phyloP scores from a whole-genome alignment of 2,888 invertebrate species.

The Globia sparganii region DNA sequence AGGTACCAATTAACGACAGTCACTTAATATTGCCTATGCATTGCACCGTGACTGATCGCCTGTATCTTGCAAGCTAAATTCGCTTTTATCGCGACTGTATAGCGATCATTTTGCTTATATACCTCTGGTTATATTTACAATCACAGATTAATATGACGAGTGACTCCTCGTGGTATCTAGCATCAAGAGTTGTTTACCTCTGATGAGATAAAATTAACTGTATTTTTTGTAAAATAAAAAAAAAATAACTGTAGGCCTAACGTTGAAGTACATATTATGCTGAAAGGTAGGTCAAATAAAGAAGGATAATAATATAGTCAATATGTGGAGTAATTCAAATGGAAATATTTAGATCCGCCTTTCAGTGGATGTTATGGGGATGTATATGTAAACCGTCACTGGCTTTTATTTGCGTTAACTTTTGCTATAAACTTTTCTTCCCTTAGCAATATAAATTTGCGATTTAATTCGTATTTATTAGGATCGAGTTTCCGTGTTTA shows the following conservation, averaged over 20 bases:
- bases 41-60: slow-evolving; percentile 45
- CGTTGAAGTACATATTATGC: slow-evolving; percentile 9
- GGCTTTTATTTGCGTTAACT: slow-evolving; percentile 30
- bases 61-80: slow-evolving; percentile 35
- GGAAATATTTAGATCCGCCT: slow-evolving; percentile 32
- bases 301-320: background rate
- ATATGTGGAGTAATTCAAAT: slow-evolving; percentile 8
- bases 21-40: slow-evolving; percentile 18
- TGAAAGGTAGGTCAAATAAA: slow-evolving; percentile 22
- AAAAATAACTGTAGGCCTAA: slow-evolving; percentile 41
- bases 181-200: slow-evolving; percentile 32
- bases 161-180: slow-evolving; percentile 36
- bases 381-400: slow-evolving; percentile 9
- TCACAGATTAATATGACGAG: slow-evolving; percentile 26
- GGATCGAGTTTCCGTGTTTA: slow-evolving; percentile 31
- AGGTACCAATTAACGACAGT: slow-evolving; percentile 32
- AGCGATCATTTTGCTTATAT: slow-evolving; percentile 44
- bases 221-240: slow-evolving; percentile 50
- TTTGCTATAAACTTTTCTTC: slow-evolving; percentile 29
- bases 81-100: slow-evolving; percentile 41
- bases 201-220: slow-evolving; percentile 15
- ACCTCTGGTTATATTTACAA: slow-evolving; percentile 37
- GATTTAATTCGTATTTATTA: slow-evolving; percentile 29
- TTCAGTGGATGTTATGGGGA: slow-evolving; percentile 22
- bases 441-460: background rate